Percentiles rank a stretch among this genome's conserved stretches.
These are phyloP conservation scores for Metallyticus violacea DNA, from an alignment of 2,888 invertebrate genomes.

Conservation along the genomic window DNA sequence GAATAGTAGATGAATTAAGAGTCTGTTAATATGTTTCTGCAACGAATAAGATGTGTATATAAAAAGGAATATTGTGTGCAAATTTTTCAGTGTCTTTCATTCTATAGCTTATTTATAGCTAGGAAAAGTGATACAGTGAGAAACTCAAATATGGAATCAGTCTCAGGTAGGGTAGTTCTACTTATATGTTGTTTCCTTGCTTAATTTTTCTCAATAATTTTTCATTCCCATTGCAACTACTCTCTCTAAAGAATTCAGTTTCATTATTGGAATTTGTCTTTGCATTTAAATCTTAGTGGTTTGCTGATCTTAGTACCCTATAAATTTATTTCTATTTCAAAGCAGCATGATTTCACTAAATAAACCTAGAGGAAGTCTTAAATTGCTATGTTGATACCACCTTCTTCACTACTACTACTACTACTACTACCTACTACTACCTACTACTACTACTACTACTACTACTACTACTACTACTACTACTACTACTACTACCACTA, in stretches of 20 bases:
- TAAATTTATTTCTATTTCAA: background rate
- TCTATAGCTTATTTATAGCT: background rate
- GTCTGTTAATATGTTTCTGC: background rate
- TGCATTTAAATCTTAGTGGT: background rate
- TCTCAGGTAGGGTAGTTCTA: background rate
- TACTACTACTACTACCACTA: background rate
- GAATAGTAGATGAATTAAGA: background rate
- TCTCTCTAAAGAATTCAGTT: background rate
- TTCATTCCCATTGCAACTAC: background rate
- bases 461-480: background rate
- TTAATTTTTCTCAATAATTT: background rate
- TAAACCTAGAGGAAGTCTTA: background rate
- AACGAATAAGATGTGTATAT: background rate
- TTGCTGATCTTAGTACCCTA: background rate
- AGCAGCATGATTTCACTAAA: background rate
- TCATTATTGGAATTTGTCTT: background rate
- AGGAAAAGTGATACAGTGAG: background rate
- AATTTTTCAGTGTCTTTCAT: background rate
- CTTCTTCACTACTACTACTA: no score
- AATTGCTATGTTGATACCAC: no score
- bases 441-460: no score
- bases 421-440: no score
- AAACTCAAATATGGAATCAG: background rate
- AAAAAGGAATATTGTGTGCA: background rate
- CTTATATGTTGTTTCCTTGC: background rate